Base-by-base conservation (phyloP, 2,113 vertebrate species). In the Mus spicilegus region DNA sequence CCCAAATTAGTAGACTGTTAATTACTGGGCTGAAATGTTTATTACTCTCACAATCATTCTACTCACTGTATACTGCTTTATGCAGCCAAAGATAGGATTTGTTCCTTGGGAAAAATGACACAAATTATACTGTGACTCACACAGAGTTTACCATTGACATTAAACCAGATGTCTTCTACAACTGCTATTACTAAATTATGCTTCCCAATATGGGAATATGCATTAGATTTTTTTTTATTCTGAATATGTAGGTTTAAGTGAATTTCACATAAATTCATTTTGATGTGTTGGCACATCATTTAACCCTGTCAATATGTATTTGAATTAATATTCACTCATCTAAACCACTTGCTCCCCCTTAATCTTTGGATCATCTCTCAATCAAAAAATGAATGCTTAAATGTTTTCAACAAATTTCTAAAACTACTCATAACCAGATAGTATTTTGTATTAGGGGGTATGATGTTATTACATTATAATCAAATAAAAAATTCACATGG, bases 141-240 rank as follows among this genome's bases (percentile, higher is more conserved):
- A 63, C 39, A 84, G 73, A 91, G 49, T 93, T 87, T 96, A 93
- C 78, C 73, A 96, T 80, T 96, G 92, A 86, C 42, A 94, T 91
- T 96, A 96, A 95, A 92, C 61, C 78, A 97, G 93, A 93, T 96
- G 92, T 94, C 54, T 94, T 94, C 61, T 94, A 86, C 87, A 94
- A 93, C 39, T 80, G 85, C 49, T 80, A 26, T 92, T 78, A 61
- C 75, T 81, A 91, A 95, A 89, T 75, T 42, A 49, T 84, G 42
- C 9, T 36, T 94, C 63, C 36, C 36, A 90, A 72, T 56, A 61
- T 82, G 77, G 46, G 87, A 94, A 20, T 54, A 11, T 42, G 39
- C 36, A 46, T 58, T 67, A 19, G 20, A 33, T 3, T 77, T 95
- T 88, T 88, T 42, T 93, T 78, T 4, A 51, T 90, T 12, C 5